Percentiles rank a stretch among this genome's conserved stretches.
phyloP scores from a whole-genome alignment of 2,797 vertebrate species.

The Petrocephalus schoutedeni region DNA sequence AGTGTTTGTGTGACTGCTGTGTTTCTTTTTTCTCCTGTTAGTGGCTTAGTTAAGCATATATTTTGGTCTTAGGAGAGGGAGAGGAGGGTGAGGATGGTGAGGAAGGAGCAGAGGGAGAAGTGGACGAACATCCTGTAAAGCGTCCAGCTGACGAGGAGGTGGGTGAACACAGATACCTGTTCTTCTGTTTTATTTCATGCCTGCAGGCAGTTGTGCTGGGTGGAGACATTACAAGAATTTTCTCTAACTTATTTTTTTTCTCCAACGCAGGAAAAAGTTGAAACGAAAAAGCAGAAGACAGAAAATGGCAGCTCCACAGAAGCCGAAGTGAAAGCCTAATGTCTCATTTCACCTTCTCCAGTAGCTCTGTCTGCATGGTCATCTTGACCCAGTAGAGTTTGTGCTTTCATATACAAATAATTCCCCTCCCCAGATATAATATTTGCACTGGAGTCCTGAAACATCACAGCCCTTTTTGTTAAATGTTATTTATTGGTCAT shows the following conservation, averaged over 20 bases:
- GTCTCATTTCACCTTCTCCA: conserved; percentile 42
- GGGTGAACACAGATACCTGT: conserved; percentile 23
- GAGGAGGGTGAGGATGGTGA: conserved; percentile 53
- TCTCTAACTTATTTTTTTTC: neutral
- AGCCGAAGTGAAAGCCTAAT: conserved; percentile 69
- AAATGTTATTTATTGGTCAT: conserved; percentile 83
- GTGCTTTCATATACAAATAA: conserved; percentile 71
- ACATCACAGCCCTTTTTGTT: conserved; percentile 68
- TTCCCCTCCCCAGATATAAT: conserved; percentile 57
- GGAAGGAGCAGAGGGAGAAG: conserved; percentile 62
- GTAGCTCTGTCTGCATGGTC: conserved; percentile 69
- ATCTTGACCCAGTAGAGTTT: conserved; percentile 68
- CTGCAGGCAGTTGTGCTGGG: neutral
- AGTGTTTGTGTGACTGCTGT: neutral
- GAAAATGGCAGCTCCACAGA: conserved; percentile 75
- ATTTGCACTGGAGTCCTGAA: conserved; percentile 74
- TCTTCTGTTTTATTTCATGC: neutral
- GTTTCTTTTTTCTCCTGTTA: neutral
- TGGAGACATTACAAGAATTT: neutral
- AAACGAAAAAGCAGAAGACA: conserved; percentile 79
- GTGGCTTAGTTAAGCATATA: neutral
- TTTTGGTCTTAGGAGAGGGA: conserved; percentile 28
- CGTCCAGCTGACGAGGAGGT: conserved; percentile 70
- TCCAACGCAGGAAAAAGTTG: conserved; percentile 59
- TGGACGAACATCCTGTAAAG: conserved; percentile 68